phyloP scores from a whole-genome alignment of 2,113 vertebrate genomes.

The Pteronura brasiliensis region DNA sequence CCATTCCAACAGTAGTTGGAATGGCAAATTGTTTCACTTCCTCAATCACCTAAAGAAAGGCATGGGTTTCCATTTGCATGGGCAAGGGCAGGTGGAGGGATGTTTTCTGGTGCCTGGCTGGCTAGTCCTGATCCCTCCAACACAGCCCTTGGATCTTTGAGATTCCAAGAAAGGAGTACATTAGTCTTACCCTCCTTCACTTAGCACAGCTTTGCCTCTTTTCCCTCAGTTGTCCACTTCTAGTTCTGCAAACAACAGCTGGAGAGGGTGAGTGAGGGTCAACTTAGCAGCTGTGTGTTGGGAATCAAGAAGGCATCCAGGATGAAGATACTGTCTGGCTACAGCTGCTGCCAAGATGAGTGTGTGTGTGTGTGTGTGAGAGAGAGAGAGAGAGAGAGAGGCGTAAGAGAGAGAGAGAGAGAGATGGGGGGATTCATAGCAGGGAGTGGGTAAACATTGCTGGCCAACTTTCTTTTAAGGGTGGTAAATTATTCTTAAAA shows the following conservation, averaged over 20 bases:
- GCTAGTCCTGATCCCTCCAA: not conserved
- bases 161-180: conserved; percentile 18
- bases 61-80: not conserved
- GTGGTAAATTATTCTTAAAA: not conserved
- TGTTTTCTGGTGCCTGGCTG: not conserved
- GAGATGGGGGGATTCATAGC: not conserved
- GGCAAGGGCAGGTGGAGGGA: not conserved
- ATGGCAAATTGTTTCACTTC: not conserved
- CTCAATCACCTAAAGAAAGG: not conserved
- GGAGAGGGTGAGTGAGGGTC: conserved; percentile 14
- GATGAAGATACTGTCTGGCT: not conserved
- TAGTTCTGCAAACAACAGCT: conserved; percentile 63
- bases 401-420: not conserved
- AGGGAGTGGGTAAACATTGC: not conserved
- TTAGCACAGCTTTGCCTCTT: not conserved
- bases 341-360: conserved; percentile 16
- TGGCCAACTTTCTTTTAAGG: not conserved
- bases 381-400: not conserved
- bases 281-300: conserved; percentile 43
- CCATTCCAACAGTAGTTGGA: not conserved
- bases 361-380: not conserved
- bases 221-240: conserved; percentile 45
- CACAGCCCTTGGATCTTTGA: conserved; percentile 23
- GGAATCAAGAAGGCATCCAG: conserved; percentile 14
- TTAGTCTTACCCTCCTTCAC: not conserved